These are phyloP conservation scores for Limosa lapponica DNA, from an alignment of 2,797 vertebrate species.

Conservation along the genomic window DNA sequence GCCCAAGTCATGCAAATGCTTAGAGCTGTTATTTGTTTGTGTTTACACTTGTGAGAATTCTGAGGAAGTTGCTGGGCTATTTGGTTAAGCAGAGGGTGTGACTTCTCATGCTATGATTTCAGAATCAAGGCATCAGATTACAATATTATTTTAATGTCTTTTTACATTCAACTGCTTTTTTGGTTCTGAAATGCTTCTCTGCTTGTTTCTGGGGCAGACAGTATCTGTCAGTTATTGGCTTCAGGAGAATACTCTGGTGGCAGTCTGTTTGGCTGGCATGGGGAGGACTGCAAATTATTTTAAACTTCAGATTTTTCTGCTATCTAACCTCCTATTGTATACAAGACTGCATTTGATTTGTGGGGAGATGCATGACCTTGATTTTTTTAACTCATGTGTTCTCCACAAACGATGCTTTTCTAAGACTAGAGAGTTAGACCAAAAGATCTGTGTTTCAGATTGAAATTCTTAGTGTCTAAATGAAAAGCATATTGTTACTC, in stretches of 20 bases:
- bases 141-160: background rate
- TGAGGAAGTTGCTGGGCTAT: background rate
- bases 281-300: background rate
- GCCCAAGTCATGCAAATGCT: background rate
- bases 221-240: background rate
- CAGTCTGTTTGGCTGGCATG: background rate
- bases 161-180: background rate
- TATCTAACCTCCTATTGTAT: background rate
- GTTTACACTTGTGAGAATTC: background rate
- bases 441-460: background rate
- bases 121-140: background rate
- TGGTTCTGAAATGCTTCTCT: background rate
- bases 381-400: background rate
- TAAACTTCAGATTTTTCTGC: background rate
- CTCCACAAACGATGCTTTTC: background rate
- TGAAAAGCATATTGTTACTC: background rate
- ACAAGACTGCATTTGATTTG: background rate
- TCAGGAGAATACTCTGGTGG: background rate
- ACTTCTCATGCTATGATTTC: background rate
- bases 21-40: background rate
- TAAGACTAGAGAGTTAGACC: background rate
- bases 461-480: background rate
- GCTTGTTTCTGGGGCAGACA: background rate
- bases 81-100: background rate
- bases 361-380: background rate